These are phyloP conservation scores for Elachura formosa DNA, from an alignment of 2,113 vertebrate species.

Conservation along the genomic window DNA sequence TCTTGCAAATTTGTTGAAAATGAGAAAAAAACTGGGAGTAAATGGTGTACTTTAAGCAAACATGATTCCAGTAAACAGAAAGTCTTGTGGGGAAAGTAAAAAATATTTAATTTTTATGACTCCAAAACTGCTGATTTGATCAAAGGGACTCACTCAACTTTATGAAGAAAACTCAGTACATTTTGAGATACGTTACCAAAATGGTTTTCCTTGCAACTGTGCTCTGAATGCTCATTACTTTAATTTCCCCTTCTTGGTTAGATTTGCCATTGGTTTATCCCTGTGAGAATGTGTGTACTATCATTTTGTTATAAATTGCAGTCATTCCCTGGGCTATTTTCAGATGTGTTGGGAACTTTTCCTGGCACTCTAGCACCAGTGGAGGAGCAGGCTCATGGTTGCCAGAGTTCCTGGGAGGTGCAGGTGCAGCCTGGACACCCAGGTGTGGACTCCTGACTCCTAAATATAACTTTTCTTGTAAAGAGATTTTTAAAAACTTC, in stretches of 20 bases:
- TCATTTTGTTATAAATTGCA: neutral
- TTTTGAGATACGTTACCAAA: neutral
- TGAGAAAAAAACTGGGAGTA: neutral
- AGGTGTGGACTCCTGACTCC: neutral
- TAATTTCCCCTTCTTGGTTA: rapidly evolving
- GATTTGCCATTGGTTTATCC: neutral
- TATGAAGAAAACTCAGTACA: neutral
- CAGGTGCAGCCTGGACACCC: neutral
- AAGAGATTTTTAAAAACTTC: neutral
- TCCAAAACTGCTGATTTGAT: neutral
- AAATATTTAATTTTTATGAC: neutral
- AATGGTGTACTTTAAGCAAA: neutral
- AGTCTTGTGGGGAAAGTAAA: neutral
- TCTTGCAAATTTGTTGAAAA: neutral
- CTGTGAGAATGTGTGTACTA: neutral
- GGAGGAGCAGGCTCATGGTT: neutral
- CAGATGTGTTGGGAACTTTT: neutral
- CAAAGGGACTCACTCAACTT: neutral
- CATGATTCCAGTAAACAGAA: neutral
- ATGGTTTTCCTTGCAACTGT: neutral
- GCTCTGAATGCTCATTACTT: neutral
- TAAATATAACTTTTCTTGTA: neutral
- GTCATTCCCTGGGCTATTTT: neutral
- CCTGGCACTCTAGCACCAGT: neutral
- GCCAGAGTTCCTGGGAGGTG: neutral